Percentiles rank a stretch among this genome's conserved stretches.
Conservation (phyloP, 2,113 vertebrate genomes). For the Etheostoma spectabile region DNA sequence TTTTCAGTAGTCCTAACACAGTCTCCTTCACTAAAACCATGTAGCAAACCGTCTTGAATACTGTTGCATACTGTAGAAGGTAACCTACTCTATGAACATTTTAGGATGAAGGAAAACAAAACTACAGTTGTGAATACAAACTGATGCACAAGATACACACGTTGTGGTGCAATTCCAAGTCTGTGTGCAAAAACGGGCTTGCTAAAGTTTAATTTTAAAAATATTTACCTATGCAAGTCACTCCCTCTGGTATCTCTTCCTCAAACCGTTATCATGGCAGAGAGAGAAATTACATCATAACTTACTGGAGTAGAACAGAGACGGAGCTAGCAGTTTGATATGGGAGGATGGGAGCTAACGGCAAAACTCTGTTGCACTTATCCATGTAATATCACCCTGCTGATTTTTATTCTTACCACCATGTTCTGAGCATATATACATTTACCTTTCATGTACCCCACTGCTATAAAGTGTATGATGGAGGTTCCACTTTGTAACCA, state of each 20-base stretch:
- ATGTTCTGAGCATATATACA: not conserved
- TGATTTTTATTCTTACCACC: conserved; percentile 49
- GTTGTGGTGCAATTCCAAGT: conserved; percentile 1
- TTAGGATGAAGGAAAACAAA: not conserved
- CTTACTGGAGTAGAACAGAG: conserved; percentile 60
- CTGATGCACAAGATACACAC: not conserved
- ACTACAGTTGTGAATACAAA: conserved; percentile 5
- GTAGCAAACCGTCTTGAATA: conserved; percentile 1
- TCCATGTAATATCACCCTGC: conserved; percentile 35
- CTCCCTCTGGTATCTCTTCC: conserved; percentile 30
- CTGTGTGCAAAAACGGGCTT: conserved; percentile 1
- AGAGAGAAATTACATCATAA: conserved; percentile 74
- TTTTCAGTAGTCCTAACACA: conserved; percentile 11
- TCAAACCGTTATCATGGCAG: conserved; percentile 59
- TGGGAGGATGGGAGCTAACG: conserved; percentile 26
- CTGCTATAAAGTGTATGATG: conserved; percentile 11
- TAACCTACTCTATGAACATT: not conserved
- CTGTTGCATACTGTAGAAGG: not conserved
- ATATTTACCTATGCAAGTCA: conserved; percentile 41
- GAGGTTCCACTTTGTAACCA: conserved; percentile 5
- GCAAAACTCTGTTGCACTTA: conserved; percentile 39
- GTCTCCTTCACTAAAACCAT: not conserved
- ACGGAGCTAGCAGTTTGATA: conserved; percentile 54
- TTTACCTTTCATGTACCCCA: conserved; percentile 22
- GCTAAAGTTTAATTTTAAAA: conserved; percentile 49